Base-by-base conservation (phyloP, 2,888 invertebrate species). In the Aspidiotus rigidus region DNA sequence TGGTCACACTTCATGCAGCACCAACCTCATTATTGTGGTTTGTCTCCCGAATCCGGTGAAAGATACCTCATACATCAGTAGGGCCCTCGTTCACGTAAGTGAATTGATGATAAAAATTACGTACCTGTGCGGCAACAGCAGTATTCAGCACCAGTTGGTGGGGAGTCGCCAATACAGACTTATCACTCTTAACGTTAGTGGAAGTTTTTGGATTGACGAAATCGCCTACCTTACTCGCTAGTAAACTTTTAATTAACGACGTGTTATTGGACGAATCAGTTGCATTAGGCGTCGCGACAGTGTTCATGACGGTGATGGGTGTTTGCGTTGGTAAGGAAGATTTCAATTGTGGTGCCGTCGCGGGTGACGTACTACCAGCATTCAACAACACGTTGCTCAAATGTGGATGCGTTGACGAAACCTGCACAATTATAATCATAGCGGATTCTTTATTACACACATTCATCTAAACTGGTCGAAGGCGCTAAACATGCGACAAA, bases 231-330 rank as follows among this genome's bases (percentile, higher is more conserved):
- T 95, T 96, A 80, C 90, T 93, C 75, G 95, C 95, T 79, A 96
- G 82, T 74, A 96, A 84, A 80, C 91, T 93, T 81, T 95, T 95
- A 78, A 95, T 94, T 75, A 94, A 83, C 71, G 92, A 90, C 66
- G 91, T 88, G 76, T 73, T 74, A 64, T 72, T 70, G 60, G 72
- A 71, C 41, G 71, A 56, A 7, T 71, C 70, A 13, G 40, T 64
- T 11, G 55, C 40, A 9, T 60, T n/a, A 13, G 71, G 16, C 9
- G 56, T 28, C 8, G 62, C 41, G 10, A 67, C 56, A 15, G 72
- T 49, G 7, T 60, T 7, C 11, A 62, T 9, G 41, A 49, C 69
- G 49, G 62, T 13, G 11, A 42, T 64, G 15, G 15, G 41, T 10
- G 59, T 39, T 42, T 55, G 11, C n/a, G 64, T 10, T 28, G 53